Evolutionary conservation across 53 echinoderm and acorn worm species (phyloP).

Genomic region (Luidia sarsii): DNA sequence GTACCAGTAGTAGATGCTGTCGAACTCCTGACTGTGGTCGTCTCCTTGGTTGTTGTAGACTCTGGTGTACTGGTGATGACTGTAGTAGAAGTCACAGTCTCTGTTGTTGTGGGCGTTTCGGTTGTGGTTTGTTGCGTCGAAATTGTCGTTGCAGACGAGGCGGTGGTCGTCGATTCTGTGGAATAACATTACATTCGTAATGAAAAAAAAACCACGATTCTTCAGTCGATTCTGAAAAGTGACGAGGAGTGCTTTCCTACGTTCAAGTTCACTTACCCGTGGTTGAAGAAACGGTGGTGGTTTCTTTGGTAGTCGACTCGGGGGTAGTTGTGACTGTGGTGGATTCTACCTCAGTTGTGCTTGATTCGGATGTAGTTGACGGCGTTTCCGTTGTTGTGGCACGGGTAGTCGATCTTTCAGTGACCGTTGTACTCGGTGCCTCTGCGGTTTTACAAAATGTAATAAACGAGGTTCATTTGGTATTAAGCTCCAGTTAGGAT

Average conservation of each 20-base stretch:
- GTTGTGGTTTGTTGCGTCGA: background rate
- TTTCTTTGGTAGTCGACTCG: too few relatives aligned
- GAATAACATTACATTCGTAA: background rate
- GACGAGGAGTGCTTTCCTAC: too few relatives aligned
- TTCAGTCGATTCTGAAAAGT: too few relatives aligned
- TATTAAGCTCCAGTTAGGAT: too few relatives aligned
- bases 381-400: constrained; percentile 1
- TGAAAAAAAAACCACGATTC: too few relatives aligned
- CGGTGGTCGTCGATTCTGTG: background rate
- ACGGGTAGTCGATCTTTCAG: background rate
- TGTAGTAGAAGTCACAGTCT: background rate
- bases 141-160: background rate
- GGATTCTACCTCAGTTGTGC: background rate
- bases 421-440: background rate
- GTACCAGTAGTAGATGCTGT: constrained; percentile 5
- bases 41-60: constrained; percentile 6
- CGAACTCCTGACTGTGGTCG: background rate
- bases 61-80: background rate
- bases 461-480: too few relatives aligned
- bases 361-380: background rate
- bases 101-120: background rate
- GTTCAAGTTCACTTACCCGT: too few relatives aligned
- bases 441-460: too few relatives aligned
- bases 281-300: too few relatives aligned
- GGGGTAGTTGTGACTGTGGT: too few relatives aligned